Evolutionary conservation across 2,113 vertebrate species (phyloP), one percentile per base, ranked within the genome.

Genomic region (Clinocottus analis): DNA sequence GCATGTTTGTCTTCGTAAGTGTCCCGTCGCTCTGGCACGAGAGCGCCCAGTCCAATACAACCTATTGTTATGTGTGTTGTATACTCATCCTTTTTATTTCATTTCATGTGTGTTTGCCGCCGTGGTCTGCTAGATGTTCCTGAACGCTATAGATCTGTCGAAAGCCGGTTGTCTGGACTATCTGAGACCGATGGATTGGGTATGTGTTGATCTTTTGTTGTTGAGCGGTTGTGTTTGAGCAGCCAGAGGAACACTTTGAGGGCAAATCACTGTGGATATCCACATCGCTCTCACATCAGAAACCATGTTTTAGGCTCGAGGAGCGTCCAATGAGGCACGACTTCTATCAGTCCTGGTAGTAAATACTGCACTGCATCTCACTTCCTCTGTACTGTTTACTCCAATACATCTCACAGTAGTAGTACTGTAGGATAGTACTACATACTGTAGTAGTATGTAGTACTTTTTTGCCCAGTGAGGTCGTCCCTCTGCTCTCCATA

Each of bases 131-230:
- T 25, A 89, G 87, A 3, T 82, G 35, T 23, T 72, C 31, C 17
- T 80, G 41, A 21, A 25, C 31, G 19, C 0, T 14, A 19, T 78
- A 2, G 0, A 51, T 23, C 10, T 27, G 5, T 66, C 85, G 19
- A 0, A 66, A 12, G 14, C 7, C 21, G 0, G 0, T 0, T 89
- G 82, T n/a, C 0, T 0, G 0, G 49, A 85, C 0, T 11, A 85
- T 3, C 75, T 87, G n/a, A n/a, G n/a, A n/a, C n/a, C n/a, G n/a
- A n/a, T n/a, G n/a, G n/a, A n/a, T n/a, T n/a, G n/a, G n/a, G 87
- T 89, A 80, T 3, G 1, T 63, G 10, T 55, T 67, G 6, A 23
- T 53, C 7, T 6, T 53, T 23, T 49, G 33, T 43, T 62, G 1
- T 58, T 39, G 5, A 13, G 0, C 14, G 23, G 13, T 21, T 58